These are phyloP conservation scores for Petroica traversi DNA, from an alignment of 2,113 vertebrate species.

Conservation along the genomic window DNA sequence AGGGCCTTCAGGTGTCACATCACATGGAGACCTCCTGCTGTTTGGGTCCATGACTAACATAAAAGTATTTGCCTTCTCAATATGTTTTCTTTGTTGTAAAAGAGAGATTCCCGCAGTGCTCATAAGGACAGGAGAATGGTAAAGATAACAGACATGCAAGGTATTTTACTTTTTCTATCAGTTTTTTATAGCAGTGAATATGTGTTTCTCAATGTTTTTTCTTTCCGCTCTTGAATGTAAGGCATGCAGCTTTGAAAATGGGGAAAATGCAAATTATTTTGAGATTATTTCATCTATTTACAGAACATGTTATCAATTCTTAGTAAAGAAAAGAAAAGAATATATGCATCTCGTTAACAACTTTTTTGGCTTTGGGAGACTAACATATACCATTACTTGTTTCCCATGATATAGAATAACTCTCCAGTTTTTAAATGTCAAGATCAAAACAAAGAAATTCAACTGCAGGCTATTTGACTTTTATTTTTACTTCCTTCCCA, in stretches of 20 bases:
- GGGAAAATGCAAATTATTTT: background rate
- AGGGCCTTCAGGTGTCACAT: background rate
- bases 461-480: background rate
- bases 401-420: background rate
- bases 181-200: background rate
- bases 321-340: background rate
- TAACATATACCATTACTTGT: background rate
- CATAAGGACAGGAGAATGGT: background rate
- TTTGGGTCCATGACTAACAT: constrained; percentile 1
- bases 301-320: background rate
- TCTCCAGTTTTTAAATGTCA: background rate
- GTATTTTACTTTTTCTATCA: background rate
- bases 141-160: background rate
- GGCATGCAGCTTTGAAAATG: background rate
- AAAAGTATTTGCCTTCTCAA: constrained; percentile 55
- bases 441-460: background rate
- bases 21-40: constrained; percentile 40
- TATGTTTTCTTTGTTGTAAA: constrained; percentile 37
- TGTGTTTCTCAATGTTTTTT: background rate
- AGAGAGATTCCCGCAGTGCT: constrained; percentile 34
- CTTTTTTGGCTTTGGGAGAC: background rate
- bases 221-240: background rate
- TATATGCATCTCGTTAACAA: background rate
- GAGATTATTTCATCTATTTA: background rate
- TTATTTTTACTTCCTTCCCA: background rate